Evolutionary conservation across 2,797 vertebrate genomes (phyloP), one percentile per base, ranked within the genome.

Genomic region (Hipposideros larvatus): DNA sequence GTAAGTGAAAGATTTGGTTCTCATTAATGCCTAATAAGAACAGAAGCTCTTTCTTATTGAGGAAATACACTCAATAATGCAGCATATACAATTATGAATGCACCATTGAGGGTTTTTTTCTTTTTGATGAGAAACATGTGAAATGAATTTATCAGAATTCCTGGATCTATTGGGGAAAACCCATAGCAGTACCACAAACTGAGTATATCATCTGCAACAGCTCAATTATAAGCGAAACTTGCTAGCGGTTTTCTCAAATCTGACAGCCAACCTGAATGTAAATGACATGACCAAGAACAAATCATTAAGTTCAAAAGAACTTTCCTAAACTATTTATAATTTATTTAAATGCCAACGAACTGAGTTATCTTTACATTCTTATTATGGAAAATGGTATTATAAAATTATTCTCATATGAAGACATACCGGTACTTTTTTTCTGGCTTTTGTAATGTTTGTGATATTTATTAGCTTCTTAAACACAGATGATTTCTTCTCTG

Each of bases 11-110:
- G 94, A 96, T 96, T 96, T 97, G 96, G 86, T 98, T 97, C 83
- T 93, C 91, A 96, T 98, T 97, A 97, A 98, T 96, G 88, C 66
- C 92, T 97, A 97, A 94, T 97, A 97, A 95, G 91, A 96, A 95
- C 95, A 97, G 95, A 96, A 96, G 91, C 93, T 95, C 86, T 65
- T 83, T 92, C 96, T 96, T 93, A 94, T 80, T 97, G 95, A 95
- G 96, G 96, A 97, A 97, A 94, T 94, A 59, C 7, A 94, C 66
- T 86, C 92, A 94, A 70, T 96, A 94, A 96, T 28, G 48, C 63
- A 93, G 91, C 53, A 96, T 82, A 89, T 89, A 95, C 89, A 92
- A 95, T 97, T 95, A 97, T 96, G 97, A 97, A 94, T 91, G 65
- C 43, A 87, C 83, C 75, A 90, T 66, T 96, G 92, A 37, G 63